Evolutionary conservation across 2,113 vertebrate genomes (phyloP), one percentile per base, ranked within the genome.

Genomic region (Leuciscus idus): DNA sequence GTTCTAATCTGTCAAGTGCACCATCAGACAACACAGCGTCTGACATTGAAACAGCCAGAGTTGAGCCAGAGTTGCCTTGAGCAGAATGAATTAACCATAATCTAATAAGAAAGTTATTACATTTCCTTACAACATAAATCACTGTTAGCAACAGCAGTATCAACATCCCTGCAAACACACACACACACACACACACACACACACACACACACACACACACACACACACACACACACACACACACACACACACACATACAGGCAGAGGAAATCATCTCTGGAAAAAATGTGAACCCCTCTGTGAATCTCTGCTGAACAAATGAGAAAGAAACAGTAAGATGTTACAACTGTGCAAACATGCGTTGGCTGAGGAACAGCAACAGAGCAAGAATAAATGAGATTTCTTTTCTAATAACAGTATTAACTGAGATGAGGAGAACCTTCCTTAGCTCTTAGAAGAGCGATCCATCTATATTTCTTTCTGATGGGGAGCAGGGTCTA

Each of bases 121-220:
- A 88, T 88, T 87, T 86, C 75, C 84, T 82, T 81, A 86, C 59
- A 64, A 86, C 87, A 87, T 85, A 81, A 87, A 87, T 87, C 86
- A 88, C 84, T 68, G 68, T 87, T 87, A 66, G 85, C 66, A 64
- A 83, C 74, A 85, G 64, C 72, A 77, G 80, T 52, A 64, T 83
- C 74, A 89, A 86, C 39, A 81, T 17, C 23, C 78, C 59, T 21
- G 43, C 72, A 75, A 66, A 9, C 43, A 43, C 8, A 2, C 43
- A 8, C 39, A 1, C 39, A 39, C 5, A 79, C 62, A 77, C 81
- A 70, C 78, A 70, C 78, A 85, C 33, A 4, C 30, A 33, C 30
- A 33, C 30, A 3, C 30, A 33, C 30, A 33, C 30, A 33, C 30
- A 33, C 30, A 33, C 30, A 33, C 30, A 33, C 30, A 33, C 30